Evolutionary conservation across 1,140 invertebrate genomes (phyloP).

Genomic region (Sitobion miscanthi): DNA sequence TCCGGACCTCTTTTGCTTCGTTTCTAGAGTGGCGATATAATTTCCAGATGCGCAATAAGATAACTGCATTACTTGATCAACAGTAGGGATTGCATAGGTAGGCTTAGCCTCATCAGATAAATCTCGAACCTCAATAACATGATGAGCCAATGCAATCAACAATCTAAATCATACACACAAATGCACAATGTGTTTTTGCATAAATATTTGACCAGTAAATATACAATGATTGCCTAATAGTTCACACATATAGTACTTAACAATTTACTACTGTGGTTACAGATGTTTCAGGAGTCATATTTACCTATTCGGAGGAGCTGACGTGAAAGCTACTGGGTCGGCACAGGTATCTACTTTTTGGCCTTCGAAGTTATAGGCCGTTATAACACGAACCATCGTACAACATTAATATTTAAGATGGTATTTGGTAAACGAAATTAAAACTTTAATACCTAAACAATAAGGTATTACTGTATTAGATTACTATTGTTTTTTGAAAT

Average conservation of each 20-base stretch:
- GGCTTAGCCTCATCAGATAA: slow-evolving; percentile 64
- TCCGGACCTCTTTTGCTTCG: slow-evolving; percentile 67
- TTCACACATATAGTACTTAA: not conserved
- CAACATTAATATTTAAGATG: not conserved
- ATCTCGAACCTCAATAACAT: slow-evolving; percentile 71
- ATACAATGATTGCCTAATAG: not conserved
- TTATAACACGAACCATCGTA: slow-evolving; percentile 74
- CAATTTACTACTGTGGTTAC: not conserved
- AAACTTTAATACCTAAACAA: not conserved
- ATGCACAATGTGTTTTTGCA: not conserved
- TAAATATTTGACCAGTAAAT: not conserved
- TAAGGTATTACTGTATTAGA: not conserved
- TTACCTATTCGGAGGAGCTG: slow-evolving; percentile 62
- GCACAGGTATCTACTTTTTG: slow-evolving; percentile 73
- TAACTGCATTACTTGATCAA: slow-evolving; percentile 66
- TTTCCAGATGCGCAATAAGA: slow-evolving; percentile 63
- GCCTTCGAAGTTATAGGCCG: slow-evolving; percentile 73
- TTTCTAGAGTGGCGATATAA: slow-evolving; percentile 71
- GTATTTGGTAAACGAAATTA: not conserved
- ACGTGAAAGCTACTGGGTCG: slow-evolving; percentile 70
- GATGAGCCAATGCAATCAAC: slow-evolving; percentile 68
- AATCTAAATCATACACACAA: slow-evolving; percentile 56
- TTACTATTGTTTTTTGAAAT: not conserved
- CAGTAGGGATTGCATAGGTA: slow-evolving; percentile 70
- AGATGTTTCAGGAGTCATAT: not conserved